Evolutionary conservation across 2,797 vertebrate species (phyloP).

Genomic region (Alcedo quadribrachys): DNA sequence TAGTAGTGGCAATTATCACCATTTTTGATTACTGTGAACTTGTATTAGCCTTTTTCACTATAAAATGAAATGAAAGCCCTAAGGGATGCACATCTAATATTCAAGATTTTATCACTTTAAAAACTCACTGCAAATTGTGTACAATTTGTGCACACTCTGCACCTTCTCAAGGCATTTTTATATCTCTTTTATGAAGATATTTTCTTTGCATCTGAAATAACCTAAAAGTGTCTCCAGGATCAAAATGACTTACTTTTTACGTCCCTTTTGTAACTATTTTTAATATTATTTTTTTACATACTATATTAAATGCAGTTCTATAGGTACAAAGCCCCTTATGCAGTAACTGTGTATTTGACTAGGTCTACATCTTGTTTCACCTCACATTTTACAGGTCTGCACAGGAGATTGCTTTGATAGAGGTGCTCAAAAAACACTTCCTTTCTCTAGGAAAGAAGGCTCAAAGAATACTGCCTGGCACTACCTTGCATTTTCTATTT

Average conservation of each 20-base stretch:
- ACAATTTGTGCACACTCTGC: constrained; percentile 33
- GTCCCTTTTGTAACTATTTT: constrained; percentile 39
- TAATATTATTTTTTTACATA: constrained; percentile 20
- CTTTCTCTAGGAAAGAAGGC: not conserved
- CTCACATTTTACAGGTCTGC: not conserved
- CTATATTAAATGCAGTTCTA: not conserved
- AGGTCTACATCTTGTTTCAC: not conserved
- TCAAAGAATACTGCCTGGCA: not conserved
- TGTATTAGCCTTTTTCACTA: constrained; percentile 44
- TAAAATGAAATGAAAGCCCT: constrained; percentile 65
- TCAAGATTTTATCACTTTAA: constrained; percentile 64
- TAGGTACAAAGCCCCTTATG: not conserved
- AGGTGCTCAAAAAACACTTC: not conserved
- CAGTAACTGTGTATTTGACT: not conserved
- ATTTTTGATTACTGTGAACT: constrained; percentile 65
- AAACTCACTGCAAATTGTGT: constrained; percentile 59
- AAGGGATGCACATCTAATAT: constrained; percentile 61
- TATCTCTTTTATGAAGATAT: constrained; percentile 58
- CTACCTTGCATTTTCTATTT: not conserved
- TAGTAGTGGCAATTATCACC: constrained; percentile 42
- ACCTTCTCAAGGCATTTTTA: constrained; percentile 64
- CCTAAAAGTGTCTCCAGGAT: constrained; percentile 47
- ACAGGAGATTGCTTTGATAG: not conserved
- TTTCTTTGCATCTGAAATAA: constrained; percentile 64
- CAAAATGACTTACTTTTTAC: constrained; percentile 61